These are phyloP conservation scores for Nycticorax nycticorax DNA, from an alignment of 2,113 vertebrate genomes.

Conservation along the genomic window DNA sequence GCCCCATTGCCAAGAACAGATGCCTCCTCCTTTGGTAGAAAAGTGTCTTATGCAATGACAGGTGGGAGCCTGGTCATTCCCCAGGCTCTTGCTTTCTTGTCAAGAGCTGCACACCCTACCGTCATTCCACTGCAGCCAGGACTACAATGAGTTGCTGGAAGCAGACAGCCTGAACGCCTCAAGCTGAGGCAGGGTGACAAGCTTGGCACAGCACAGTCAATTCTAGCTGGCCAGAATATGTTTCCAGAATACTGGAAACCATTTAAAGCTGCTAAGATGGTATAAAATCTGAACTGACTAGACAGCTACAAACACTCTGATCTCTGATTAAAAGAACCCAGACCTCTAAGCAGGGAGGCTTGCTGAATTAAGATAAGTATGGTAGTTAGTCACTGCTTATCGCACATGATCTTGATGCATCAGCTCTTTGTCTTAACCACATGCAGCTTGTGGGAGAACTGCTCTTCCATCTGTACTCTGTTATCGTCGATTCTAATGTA, in stretches of 20 bases:
- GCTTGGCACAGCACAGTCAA: background rate
- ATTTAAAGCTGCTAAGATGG: background rate
- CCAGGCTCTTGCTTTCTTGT: background rate
- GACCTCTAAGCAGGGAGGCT: background rate
- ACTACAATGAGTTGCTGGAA: background rate
- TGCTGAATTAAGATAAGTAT: background rate
- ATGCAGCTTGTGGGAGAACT: background rate
- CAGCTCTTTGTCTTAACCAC: slow-evolving; percentile 9
- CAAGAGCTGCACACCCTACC: background rate
- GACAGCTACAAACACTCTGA: background rate
- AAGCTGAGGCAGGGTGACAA: background rate
- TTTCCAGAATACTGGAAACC: background rate
- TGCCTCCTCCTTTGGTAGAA: background rate
- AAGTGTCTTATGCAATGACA: too few relatives aligned
- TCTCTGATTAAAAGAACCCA: background rate
- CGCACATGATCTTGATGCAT: background rate
- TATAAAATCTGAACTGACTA: background rate
- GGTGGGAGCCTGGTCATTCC: background rate
- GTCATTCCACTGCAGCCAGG: background rate
- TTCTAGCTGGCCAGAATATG: background rate
- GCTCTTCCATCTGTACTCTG: background rate
- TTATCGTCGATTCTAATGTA: background rate
- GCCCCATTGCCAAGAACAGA: background rate
- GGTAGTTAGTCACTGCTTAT: background rate
- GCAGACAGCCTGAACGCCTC: background rate